Conservation (phyloP, 2,888 invertebrate species). For the Argyresthia goedartella region DNA sequence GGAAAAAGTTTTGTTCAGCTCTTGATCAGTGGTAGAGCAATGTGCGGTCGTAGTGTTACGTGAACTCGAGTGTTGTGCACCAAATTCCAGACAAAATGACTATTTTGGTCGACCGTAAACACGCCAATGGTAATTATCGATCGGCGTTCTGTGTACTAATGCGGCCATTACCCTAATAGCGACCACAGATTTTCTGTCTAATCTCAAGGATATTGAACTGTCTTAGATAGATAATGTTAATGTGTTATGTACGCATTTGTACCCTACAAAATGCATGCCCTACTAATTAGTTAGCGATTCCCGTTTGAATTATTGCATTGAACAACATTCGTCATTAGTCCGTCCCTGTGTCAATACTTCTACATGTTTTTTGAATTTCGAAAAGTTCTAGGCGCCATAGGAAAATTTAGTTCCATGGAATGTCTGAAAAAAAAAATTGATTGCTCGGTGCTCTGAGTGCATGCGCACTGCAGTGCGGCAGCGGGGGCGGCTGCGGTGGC, state of each 20-base stretch:
- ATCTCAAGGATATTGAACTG: no score
- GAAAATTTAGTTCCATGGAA: no score
- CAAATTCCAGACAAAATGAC: slow-evolving; percentile 40
- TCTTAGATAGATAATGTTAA: no score
- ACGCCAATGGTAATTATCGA: slow-evolving; percentile 63
- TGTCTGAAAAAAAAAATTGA: slow-evolving; percentile 41
- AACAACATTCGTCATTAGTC: no score
- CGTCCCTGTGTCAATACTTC: no score
- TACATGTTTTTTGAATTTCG: no score
- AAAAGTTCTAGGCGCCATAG: no score
- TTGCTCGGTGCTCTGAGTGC: slow-evolving; percentile 36
- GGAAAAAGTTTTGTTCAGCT: background rate
- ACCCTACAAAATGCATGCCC: no score
- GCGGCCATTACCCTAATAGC: slow-evolving; percentile 40
- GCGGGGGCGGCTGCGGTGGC: slow-evolving; percentile 20
- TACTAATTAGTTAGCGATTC: no score
- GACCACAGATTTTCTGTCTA: no score
- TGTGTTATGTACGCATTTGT: no score
- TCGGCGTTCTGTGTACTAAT: slow-evolving; percentile 23
- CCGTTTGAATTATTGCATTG: no score
- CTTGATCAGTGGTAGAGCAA: slow-evolving; percentile 26
- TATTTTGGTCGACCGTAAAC: slow-evolving; percentile 43
- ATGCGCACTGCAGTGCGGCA: slow-evolving; percentile 53
- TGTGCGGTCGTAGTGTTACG: slow-evolving; percentile 43
- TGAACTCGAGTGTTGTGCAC: slow-evolving; percentile 23